These are phyloP conservation scores for Spea multiplicata DNA, from an alignment of 2,113 vertebrate species.

Conservation along the genomic window DNA sequence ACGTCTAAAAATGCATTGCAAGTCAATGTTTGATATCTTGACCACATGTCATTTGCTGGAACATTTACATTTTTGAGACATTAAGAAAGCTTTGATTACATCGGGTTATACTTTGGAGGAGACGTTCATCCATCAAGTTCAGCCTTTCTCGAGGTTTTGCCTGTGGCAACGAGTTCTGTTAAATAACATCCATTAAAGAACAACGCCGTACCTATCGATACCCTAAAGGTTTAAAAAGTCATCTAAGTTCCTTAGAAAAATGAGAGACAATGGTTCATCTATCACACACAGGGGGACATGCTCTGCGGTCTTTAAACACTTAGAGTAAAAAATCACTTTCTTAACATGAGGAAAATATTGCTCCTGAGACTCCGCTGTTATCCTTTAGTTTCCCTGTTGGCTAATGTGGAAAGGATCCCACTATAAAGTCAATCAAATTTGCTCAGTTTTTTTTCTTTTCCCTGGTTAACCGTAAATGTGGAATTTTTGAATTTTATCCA, in stretches of 20 bases:
- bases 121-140: conserved; percentile 40
- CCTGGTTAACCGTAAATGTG: no score
- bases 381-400: conserved; percentile 15
- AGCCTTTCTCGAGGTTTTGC: conserved; percentile 45
- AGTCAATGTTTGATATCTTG: conserved; percentile 20
- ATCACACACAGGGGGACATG: conserved; percentile 41
- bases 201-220: conserved; percentile 47
- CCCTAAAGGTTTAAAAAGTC: conserved; percentile 46
- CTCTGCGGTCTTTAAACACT: conserved; percentile 41
- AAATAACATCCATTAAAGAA: conserved; percentile 49
- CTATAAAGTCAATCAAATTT: conserved; percentile 19
- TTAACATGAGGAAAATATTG: conserved; percentile 36
- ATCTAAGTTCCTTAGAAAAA: conserved; percentile 47
- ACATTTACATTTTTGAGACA: conserved; percentile 47
- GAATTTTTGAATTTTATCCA: no score
- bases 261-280: conserved; percentile 38
- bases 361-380: conserved; percentile 26
- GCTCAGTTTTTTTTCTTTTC: conserved; percentile 9
- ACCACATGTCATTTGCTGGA: conserved; percentile 44
- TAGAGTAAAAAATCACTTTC: conserved; percentile 46
- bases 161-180: conserved; percentile 43
- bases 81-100: conserved; percentile 45
- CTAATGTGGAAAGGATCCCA: conserved; percentile 31
- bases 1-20: conserved; percentile 5
- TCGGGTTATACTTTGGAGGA: conserved; percentile 39